Base-by-base conservation (phyloP, 2,797 vertebrate genomes). In the Acipenser oxyrinchus region DNA sequence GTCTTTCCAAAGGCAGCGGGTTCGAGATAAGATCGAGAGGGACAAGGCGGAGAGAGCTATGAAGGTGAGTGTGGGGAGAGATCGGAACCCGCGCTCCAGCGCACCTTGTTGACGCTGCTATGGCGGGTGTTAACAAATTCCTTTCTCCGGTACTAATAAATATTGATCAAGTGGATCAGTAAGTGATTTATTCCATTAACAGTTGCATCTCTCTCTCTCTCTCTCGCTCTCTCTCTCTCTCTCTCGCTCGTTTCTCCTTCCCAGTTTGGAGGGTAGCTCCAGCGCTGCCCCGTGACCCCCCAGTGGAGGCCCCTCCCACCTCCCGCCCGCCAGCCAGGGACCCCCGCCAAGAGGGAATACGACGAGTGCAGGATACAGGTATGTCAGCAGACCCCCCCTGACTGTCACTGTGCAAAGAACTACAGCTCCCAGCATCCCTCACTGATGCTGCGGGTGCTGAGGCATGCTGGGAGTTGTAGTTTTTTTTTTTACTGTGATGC, bases 341-440 rank as follows among this genome's bases (percentile, higher is more conserved):
- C 90, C 92, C 13, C 92, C 91, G 86, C 83, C 12, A 95, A 96
- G 82, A 89, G 91, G 72, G 94, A 97, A 68, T 97, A 96, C 4
- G 93, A 96, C 65, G 91, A 95, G 74, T 95, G 93, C 78, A 90
- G 92, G 74, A 95, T 97, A 87, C 95, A 97, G 94, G 95, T 96
- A 82, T 59, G 49, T 3, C 2, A 15, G 6, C 49, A 50, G 3
- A 18, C 7, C 59, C 9, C 48, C 10, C n/a, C 6, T 11, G 11
- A 23, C 18, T 6, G 37, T 61, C 2, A 60, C n/a, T 9, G 10
- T 8, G 6, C n/a, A 55, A 51, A 48, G 10, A 58, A n/a, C 55
- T 58, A 10, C 9, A 10, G 3, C 55, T 58, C 6, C 13, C 55
- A 4, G 7, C 13, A 10, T n/a, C 6, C 12, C 6, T 58, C 55